Percentiles rank a stretch among this genome's conserved stretches.
Conservation (phyloP, 2,888 invertebrate species). For the Myopa tessellatipennis region DNA sequence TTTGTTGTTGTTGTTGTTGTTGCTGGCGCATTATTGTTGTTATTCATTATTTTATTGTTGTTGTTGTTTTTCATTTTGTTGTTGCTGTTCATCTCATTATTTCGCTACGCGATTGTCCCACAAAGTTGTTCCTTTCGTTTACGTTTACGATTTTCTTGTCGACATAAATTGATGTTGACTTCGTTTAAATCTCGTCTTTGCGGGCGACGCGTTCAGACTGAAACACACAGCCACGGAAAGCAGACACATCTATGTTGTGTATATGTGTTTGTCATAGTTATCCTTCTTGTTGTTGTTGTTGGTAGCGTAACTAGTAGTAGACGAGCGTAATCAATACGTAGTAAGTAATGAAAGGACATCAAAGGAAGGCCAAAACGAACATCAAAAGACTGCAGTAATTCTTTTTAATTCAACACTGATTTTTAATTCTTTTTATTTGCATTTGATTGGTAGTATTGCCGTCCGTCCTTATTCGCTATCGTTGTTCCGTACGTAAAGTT, state of each 20-base stretch:
- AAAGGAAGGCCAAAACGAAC: too few relatives aligned
- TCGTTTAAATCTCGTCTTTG: constrained; percentile 25
- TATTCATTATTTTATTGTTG: background rate
- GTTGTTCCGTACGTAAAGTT: too few relatives aligned
- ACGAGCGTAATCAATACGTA: constrained; percentile 30
- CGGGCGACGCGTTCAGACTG: background rate
- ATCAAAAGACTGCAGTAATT: constrained; percentile 20
- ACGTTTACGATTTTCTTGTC: constrained; percentile 22
- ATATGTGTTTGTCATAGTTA: background rate
- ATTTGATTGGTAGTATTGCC: background rate
- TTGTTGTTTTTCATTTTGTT: background rate
- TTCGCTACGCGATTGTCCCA: constrained; percentile 19
- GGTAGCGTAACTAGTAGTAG: background rate
- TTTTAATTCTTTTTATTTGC: constrained; percentile 16
- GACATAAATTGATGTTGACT: constrained; percentile 26
- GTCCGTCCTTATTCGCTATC: too few relatives aligned
- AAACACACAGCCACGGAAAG: background rate
- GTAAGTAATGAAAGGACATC: constrained; percentile 39
- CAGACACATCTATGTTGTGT: background rate
- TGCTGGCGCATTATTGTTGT: background rate
- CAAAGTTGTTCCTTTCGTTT: constrained; percentile 34
- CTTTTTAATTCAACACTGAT: constrained; percentile 24
- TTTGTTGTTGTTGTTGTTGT: background rate
- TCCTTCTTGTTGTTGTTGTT: background rate
- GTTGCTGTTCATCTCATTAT: constrained; percentile 22